Percentiles rank a stretch among this genome's conserved stretches.
Conservation (phyloP, 2,797 vertebrate species). For the Anguilla obscura region DNA sequence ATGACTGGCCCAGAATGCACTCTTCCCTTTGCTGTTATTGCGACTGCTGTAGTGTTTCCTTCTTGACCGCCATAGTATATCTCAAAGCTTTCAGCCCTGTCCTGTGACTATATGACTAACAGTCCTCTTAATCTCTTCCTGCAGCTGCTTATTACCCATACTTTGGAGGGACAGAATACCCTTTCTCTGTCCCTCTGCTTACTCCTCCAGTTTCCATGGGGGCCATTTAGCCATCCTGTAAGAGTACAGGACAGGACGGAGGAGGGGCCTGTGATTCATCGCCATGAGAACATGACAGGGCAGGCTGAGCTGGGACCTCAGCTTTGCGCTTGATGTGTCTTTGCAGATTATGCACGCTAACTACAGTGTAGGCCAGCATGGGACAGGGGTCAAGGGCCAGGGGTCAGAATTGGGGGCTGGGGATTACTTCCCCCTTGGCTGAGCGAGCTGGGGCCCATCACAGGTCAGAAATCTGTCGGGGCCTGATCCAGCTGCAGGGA, state of each 20-base stretch:
- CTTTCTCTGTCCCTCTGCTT: slow-evolving; percentile 7
- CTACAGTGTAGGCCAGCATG: not conserved
- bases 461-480: not conserved
- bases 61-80: not conserved
- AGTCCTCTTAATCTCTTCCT: slow-evolving; percentile 16
- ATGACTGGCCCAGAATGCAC: not conserved
- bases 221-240: not conserved
- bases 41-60: not conserved
- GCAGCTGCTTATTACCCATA: slow-evolving; percentile 12
- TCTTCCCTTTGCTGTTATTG: not conserved
- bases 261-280: slow-evolving; percentile 12
- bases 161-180: slow-evolving; percentile 16
- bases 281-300: slow-evolving; percentile 9
- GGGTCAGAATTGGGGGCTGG: not conserved
- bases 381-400: not conserved
- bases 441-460: not conserved
- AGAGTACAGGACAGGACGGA: not conserved
- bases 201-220: not conserved
- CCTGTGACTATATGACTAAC: slow-evolving; percentile 25
- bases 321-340: not conserved
- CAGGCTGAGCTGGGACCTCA: not conserved
- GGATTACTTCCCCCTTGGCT: not conserved
- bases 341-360: not conserved
- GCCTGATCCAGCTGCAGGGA: not conserved
- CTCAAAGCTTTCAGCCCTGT: not conserved